Conservation (phyloP, 2,797 vertebrate genomes). For the Poecile montanus region DNA sequence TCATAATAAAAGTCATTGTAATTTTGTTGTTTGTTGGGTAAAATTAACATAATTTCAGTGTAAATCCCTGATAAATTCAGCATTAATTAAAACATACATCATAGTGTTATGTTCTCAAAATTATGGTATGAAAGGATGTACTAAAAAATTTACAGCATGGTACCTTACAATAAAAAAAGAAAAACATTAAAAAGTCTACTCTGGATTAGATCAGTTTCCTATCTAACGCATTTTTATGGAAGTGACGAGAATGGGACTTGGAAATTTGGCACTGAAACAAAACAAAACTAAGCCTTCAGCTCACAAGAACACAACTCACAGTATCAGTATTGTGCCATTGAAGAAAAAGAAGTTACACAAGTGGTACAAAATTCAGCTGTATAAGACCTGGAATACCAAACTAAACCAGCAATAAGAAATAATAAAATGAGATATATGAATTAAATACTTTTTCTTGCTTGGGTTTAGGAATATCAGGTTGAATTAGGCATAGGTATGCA, state of each 20-base stretch:
- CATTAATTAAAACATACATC: not conserved
- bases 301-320: not conserved
- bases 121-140: not conserved
- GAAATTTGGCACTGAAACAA: not conserved
- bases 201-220: not conserved
- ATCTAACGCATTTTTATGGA: not conserved
- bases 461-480: not conserved
- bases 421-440: not conserved
- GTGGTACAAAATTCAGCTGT: not conserved
- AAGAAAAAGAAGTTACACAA: not conserved
- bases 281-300: not conserved
- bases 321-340: not conserved
- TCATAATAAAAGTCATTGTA: accelerated
- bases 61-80: not conserved
- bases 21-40: not conserved
- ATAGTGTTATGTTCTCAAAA: not conserved
- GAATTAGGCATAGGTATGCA: not conserved
- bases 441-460: not conserved
- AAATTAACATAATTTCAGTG: not conserved
- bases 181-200: not conserved
- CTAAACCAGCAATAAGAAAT: not conserved
- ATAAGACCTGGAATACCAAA: not conserved
- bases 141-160: not conserved
- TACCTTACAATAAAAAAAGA: not conserved
- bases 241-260: not conserved